Conservation (phyloP, 2,113 vertebrate species). For the Chelonoidis abingdonii region DNA sequence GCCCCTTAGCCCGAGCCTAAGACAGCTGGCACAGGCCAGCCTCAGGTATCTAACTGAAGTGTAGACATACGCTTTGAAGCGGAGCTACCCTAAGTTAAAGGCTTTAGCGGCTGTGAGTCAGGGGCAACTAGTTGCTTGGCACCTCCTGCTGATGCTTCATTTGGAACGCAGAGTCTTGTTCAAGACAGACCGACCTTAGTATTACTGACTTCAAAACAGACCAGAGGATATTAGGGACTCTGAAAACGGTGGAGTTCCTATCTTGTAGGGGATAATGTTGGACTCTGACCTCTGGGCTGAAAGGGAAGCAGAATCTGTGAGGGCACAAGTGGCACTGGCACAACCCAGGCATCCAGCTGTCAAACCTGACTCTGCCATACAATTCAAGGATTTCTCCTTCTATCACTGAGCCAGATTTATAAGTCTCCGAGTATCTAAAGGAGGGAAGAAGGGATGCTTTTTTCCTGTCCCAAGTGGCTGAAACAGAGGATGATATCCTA, state of each 20-base stretch:
- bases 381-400: not conserved
- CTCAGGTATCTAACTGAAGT: too few relatives aligned
- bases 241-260: not conserved
- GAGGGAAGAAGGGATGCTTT: not conserved
- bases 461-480: not conserved
- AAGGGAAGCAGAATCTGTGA: not conserved
- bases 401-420: not conserved
- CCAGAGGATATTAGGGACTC: not conserved
- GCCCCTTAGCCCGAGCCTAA: too few relatives aligned
- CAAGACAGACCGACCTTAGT: too few relatives aligned
- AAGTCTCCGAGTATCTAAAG: not conserved
- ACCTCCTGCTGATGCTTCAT: not conserved
- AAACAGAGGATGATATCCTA: not conserved
- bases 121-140: not conserved
- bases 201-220: not conserved
- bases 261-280: not conserved
- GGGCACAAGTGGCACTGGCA: not conserved
- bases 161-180: too few relatives aligned
- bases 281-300: too few relatives aligned
- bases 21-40: too few relatives aligned
- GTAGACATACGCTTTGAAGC: not conserved
- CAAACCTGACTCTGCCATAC: not conserved
- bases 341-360: not conserved
- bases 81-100: not conserved
- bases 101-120: not conserved